phyloP scores from a whole-genome alignment of 2,113 vertebrate species.

The zebrafish (Danio rerio) region DNA sequence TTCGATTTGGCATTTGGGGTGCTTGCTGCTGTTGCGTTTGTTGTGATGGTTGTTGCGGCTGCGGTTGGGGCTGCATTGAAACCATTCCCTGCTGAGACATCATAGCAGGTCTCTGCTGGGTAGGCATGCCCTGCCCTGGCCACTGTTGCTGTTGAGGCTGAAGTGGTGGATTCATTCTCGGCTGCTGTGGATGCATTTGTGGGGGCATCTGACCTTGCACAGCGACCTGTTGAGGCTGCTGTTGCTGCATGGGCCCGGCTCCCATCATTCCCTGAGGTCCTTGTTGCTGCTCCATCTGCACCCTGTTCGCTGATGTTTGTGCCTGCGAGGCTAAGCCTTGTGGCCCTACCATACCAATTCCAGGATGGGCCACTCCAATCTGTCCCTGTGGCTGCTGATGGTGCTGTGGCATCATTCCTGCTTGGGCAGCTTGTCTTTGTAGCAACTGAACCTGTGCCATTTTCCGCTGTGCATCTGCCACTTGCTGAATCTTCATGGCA shows the following conservation, averaged over 20 bases:
- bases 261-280: conserved; percentile 66
- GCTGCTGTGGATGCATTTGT: conserved; percentile 71
- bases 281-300: conserved; percentile 62
- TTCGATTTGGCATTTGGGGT: conserved; percentile 51
- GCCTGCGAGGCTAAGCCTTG: conserved; percentile 75
- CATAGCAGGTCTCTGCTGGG: conserved; percentile 85
- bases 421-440: conserved; percentile 80
- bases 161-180: conserved; percentile 70
- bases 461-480: conserved; percentile 93
- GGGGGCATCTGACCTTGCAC: conserved; percentile 70
- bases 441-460: conserved; percentile 89
- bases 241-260: conserved; percentile 42
- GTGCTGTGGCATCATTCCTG: conserved; percentile 81
- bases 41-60: conserved; percentile 76
- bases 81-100: conserved; percentile 84
- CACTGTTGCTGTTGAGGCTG: conserved; percentile 81
- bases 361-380: conserved; percentile 85
- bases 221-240: conserved; percentile 52
- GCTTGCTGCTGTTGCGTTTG: conserved; percentile 72
- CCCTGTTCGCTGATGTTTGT: conserved; percentile 74
- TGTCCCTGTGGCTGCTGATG: conserved; percentile 84
- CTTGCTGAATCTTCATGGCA: conserved; percentile 96
- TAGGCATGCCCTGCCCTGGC: conserved; percentile 69
- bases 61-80: conserved; percentile 77
- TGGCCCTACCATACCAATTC: conserved; percentile 73